Evolutionary conservation across 2,888 invertebrate species (phyloP).

Genomic region (Hypolimnas misippus): DNA sequence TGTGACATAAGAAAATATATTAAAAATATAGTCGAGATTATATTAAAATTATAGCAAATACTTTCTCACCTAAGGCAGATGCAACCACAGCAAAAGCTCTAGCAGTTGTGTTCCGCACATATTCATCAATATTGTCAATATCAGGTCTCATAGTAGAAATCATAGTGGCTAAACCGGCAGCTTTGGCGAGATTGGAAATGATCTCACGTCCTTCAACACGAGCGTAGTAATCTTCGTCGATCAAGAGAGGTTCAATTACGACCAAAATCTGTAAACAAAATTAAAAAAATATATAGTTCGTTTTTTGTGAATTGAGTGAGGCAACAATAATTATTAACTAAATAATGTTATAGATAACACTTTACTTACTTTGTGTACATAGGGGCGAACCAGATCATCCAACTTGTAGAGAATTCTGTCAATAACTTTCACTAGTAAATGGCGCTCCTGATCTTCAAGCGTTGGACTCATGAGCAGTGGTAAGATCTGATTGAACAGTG

Average conservation of each 20-base stretch:
- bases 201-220: constrained; percentile 99
- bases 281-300: constrained; percentile 11
- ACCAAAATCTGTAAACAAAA: constrained; percentile 90
- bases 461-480: constrained; percentile 99
- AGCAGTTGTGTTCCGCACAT: constrained; percentile 99
- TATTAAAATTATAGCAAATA: neutral
- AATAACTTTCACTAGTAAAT: constrained; percentile 99
- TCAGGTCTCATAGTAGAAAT: constrained; percentile 99
- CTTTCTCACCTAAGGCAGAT: constrained; percentile 92
- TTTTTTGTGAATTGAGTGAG: too few relatives aligned
- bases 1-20: constrained; percentile 41
- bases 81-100: constrained; percentile 99
- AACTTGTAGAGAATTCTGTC: constrained; percentile 99
- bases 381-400: constrained; percentile 99
- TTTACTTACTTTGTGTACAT: constrained; percentile 94
- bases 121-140: constrained; percentile 99
- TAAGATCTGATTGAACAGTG: constrained; percentile 99
- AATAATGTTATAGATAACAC: neutral
- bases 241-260: constrained; percentile 98
- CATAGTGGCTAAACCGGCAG: constrained; percentile 99
- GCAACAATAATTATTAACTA: too few relatives aligned
- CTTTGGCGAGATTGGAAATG: constrained; percentile 99
- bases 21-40: neutral
- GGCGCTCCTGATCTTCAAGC: constrained; percentile 99
- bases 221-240: constrained; percentile 99